Evolutionary conservation across 2,797 vertebrate genomes (phyloP).

Genomic region (Euthynnus affinis): DNA sequence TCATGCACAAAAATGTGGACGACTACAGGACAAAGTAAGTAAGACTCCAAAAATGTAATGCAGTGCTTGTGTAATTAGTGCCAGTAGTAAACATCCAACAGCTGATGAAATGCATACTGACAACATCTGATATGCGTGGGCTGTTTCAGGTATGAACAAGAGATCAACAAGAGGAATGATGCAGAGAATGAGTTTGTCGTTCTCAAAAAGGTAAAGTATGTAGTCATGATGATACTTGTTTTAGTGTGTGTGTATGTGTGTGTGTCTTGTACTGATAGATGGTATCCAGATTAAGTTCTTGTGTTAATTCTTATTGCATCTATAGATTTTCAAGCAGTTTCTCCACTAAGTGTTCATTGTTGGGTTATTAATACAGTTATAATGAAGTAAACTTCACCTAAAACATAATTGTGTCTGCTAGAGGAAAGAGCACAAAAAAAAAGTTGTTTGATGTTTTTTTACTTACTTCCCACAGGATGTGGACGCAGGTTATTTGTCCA

Average conservation of each 20-base stretch:
- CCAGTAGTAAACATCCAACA: no score
- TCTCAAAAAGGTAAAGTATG: slow-evolving; percentile 89
- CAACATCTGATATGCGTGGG: slow-evolving; percentile 12
- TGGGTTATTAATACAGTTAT: background rate
- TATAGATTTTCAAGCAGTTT: background rate
- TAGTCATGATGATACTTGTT: background rate
- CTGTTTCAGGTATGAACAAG: slow-evolving; percentile 88
- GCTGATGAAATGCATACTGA: background rate
- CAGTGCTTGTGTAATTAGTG: background rate
- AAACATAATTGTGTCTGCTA: background rate
- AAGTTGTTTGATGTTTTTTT: background rate
- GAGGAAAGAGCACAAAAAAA: background rate
- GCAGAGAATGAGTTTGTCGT: slow-evolving; percentile 89
- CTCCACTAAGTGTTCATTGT: background rate
- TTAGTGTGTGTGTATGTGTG: background rate
- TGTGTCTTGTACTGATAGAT: no score
- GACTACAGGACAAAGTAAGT: slow-evolving; percentile 72
- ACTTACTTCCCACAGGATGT: slow-evolving; percentile 82
- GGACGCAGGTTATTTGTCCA: slow-evolving; percentile 85
- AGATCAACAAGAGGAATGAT: slow-evolving; percentile 84
- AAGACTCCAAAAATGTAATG: background rate
- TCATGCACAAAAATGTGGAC: slow-evolving; percentile 78
- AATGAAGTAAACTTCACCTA: background rate
- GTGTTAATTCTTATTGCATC: background rate
- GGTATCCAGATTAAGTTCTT: background rate